Conservation (phyloP, 2,888 invertebrate species). For the Axea sp. region DNA sequence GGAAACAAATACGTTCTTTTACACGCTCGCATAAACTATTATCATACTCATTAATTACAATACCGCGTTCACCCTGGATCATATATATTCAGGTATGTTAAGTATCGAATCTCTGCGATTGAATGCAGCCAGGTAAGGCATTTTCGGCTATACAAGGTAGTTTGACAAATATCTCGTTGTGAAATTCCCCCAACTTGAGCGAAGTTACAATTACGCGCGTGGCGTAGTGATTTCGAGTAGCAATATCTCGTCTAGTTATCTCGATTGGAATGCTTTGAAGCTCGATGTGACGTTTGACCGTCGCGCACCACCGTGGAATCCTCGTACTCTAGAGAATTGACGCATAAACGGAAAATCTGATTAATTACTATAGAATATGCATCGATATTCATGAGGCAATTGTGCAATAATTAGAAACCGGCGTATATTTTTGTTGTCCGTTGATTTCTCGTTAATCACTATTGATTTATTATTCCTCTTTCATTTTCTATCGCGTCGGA, state of each 20-base stretch:
- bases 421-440: neutral
- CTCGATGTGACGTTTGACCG: slow-evolving; percentile 54
- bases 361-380: slow-evolving; percentile 54
- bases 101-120: too few species aligned
- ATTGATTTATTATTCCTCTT: slow-evolving; percentile 5
- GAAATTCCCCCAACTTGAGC: slow-evolving; percentile 56
- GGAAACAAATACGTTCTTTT: too few species aligned
- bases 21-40: too few species aligned
- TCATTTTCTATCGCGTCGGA: slow-evolving; percentile 1
- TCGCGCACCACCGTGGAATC: slow-evolving; percentile 46
- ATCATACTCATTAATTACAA: too few species aligned
- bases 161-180: slow-evolving; percentile 20
- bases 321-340: slow-evolving; percentile 38
- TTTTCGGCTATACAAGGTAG: slow-evolving; percentile 15
- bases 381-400: slow-evolving; percentile 5
- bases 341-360: slow-evolving; percentile 45
- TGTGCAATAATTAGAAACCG: neutral
- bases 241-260: slow-evolving; percentile 75
- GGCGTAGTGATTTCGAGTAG: slow-evolving; percentile 76
- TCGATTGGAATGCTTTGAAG: slow-evolving; percentile 77
- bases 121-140: slow-evolving; percentile 18
- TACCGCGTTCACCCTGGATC: too few species aligned
- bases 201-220: slow-evolving; percentile 61
- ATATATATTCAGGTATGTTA: too few species aligned
- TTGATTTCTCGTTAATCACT: slow-evolving; percentile 11